Conservation (phyloP, 2,113 vertebrate genomes). For the Channa maculata region DNA sequence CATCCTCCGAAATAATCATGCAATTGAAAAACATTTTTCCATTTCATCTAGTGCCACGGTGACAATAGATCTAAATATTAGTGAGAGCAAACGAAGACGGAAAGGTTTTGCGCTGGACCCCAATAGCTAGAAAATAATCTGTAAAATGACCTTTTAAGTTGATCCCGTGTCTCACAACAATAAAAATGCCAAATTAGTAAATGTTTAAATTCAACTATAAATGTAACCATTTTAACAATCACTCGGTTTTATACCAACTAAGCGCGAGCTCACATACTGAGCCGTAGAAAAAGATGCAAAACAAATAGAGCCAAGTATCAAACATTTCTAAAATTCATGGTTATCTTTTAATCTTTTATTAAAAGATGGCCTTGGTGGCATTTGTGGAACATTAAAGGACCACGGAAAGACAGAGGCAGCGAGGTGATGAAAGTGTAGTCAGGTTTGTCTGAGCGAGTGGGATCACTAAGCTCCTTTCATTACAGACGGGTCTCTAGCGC, state of each 20-base stretch:
- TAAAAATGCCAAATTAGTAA: background rate
- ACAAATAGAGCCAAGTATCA: conserved; percentile 47
- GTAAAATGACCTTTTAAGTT: background rate
- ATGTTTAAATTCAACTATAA: background rate
- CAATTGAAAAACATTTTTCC: background rate
- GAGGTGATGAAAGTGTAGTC: conserved; percentile 69
- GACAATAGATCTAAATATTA: background rate
- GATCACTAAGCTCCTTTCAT: conserved; percentile 59
- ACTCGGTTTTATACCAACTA: conserved; percentile 18
- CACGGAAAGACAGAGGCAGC: conserved; percentile 26
- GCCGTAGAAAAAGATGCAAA: conserved; percentile 50
- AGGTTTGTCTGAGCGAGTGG: conserved; percentile 43
- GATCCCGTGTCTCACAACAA: background rate
- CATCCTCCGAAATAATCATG: too few species aligned
- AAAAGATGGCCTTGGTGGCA: conserved; percentile 52
- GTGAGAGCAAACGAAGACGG: background rate
- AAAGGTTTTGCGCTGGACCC: background rate
- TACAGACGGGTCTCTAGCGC: conserved; percentile 36
- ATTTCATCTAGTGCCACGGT: background rate
- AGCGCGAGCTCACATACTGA: conserved; percentile 32
- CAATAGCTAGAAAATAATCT: too few species aligned
- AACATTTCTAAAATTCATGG: conserved; percentile 47
- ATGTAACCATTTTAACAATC: background rate
- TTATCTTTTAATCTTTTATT: conserved; percentile 73
- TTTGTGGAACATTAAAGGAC: conserved; percentile 64